Evolutionary conservation across 2,888 invertebrate species (phyloP), one percentile per base, ranked within the genome.

Genomic region (Acrobasis suavella): DNA sequence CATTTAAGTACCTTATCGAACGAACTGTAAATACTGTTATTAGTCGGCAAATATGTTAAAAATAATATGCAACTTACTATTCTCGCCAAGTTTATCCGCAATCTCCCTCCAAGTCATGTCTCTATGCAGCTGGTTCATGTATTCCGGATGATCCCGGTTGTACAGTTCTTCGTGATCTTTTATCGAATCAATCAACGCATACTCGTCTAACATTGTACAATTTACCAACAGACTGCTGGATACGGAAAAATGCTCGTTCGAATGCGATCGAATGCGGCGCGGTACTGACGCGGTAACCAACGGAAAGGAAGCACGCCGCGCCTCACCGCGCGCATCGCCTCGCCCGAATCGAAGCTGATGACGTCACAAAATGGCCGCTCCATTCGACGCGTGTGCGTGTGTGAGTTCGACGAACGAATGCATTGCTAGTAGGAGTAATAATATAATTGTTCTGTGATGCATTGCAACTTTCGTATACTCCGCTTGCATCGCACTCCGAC

Each of bases 341-440:
- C 12, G 42, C 42, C 6, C 46, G 46, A 10, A 46, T 46, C 55
- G 55, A 55, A 55, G 15, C 39, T 15, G 55, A 10, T 55, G 39
- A 16, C 55, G 39, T 39, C 55, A 54, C 55, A 55, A 55, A 38
- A 55, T 55, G 55, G 55, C 55, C 55, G 55, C 55, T 15, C 15
- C 22, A 3, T 3, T 32, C 32, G 32, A 32, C 32, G 32, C 32
- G 32, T 32, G 32, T 32, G 32, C 8, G 32, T 32, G 32, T 32
- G 32, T 32, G 32, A 5, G 32, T 32, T 32, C 7, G 32, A 32
- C 32, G 22, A 3, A 22, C 22, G 22, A 3, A 22, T 22, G 22
- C 22, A 22, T 22, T 22, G 22, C 22, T 3, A n/a, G n/a, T n/a
- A n/a, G n/a, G n/a, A n/a, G n/a, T n/a, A n/a, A n/a, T n/a, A n/a